Percentiles rank a stretch among this genome's conserved stretches.
phyloP scores from a whole-genome alignment of 2,797 vertebrate species.

The Lepidocolaptes lacrymiger region DNA sequence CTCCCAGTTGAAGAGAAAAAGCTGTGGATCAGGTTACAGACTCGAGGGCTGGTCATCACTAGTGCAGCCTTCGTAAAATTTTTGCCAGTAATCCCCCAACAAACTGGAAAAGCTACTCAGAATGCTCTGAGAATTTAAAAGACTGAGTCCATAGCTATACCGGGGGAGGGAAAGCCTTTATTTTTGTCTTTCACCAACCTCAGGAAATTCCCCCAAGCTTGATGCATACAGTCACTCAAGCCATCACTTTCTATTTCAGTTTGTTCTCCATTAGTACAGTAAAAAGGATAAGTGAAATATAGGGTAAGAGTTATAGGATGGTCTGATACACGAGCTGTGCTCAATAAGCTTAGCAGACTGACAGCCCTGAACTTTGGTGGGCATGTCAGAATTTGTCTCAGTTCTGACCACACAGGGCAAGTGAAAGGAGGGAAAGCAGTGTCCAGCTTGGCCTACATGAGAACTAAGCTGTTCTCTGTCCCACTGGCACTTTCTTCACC shows the following conservation, averaged over 20 bases:
- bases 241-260: background rate
- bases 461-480: background rate
- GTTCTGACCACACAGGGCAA: background rate
- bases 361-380: background rate
- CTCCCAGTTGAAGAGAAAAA: slow-evolving; percentile 37
- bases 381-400: background rate
- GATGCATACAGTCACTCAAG: background rate
- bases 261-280: background rate
- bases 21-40: slow-evolving; percentile 60
- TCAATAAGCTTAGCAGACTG: background rate
- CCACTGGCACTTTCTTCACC: background rate
- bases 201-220: slow-evolving; percentile 17
- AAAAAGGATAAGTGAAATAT: background rate
- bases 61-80: background rate
- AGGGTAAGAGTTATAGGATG: background rate
- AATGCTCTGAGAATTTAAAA: background rate
- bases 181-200: background rate
- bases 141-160: background rate
- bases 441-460: background rate
- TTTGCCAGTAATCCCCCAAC: background rate
- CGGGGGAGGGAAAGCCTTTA: background rate
- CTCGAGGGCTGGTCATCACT: background rate
- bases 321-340: background rate
- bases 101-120: background rate
- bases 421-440: background rate